Percentiles rank a stretch among this genome's conserved stretches.
phyloP scores from a whole-genome alignment of 2,797 vertebrate species.

The Pogoniulus pusillus region DNA sequence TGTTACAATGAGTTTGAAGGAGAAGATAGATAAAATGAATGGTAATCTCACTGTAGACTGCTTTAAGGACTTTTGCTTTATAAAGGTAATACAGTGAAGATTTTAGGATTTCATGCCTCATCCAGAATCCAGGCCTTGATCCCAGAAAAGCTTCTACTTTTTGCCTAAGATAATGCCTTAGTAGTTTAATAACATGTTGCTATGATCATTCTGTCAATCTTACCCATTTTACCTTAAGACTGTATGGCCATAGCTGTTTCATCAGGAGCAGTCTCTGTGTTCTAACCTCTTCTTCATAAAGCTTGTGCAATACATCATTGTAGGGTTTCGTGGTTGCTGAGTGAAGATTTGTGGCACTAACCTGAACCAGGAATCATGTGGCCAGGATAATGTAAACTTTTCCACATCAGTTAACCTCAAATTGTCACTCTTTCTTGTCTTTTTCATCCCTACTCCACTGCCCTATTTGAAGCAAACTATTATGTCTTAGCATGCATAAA shows the following conservation, averaged over 20 bases:
- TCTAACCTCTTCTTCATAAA: neutral
- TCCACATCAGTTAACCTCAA: neutral
- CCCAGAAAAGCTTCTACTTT: neutral
- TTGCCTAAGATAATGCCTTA: neutral
- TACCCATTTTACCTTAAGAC: neutral
- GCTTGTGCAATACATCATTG: neutral
- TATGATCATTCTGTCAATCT: neutral
- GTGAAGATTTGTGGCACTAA: neutral
- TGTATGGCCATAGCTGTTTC: neutral
- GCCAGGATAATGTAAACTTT: neutral
- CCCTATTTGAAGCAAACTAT: neutral
- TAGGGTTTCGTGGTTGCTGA: neutral
- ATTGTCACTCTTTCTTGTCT: neutral
- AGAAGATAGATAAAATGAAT: neutral
- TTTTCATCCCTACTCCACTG: neutral
- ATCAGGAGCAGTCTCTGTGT: rapidly evolving
- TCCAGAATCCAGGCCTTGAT: neutral
- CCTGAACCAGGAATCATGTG: neutral
- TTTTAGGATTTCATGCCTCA: neutral
- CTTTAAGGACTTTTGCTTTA: neutral
- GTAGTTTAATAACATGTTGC: neutral
- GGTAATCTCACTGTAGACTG: neutral
- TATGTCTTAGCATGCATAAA: neutral
- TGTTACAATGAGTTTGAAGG: neutral
- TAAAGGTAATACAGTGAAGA: neutral